Evolutionary conservation across 2,888 invertebrate species (phyloP), one percentile per base, ranked within the genome.

Genomic region (Lasioglossum calceatum): DNA sequence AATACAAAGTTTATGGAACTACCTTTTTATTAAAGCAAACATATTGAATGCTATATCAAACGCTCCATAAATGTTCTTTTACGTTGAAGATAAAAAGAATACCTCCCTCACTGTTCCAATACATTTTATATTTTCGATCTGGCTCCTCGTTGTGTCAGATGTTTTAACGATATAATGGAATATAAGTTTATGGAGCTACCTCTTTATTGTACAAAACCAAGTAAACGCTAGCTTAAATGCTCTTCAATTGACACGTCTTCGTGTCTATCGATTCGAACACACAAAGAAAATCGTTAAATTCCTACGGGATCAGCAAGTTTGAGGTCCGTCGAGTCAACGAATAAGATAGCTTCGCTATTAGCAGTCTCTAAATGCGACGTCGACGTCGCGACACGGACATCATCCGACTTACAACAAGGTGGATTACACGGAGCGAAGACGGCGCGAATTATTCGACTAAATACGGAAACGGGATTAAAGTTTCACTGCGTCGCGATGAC

Each of bases 381-480:
- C 12, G 14, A n/a, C n/a, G n/a, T 14, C 14, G 61, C 61, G n/a
- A 2, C 4, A 32, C 7, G 32, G 7, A 32, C 8, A 32, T 64
- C 32, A 2, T 32, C 19, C 32, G 32, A 32, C 7, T 16, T 64
- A 32, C 2, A 32, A 19, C 32, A 32, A 7, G 32, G 32, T 8
- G 19, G 64, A 64, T 16, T 19, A 19, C 8, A 32, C 64, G 64
- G 16, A 64, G 12, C 16, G 32, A 19, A 32, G 32, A 19, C 32
- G 32, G 7, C 16, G 64, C 19, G 19, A 64, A 64, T 32, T 16
- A 32, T 16, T 64, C 70, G 79, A 85, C 54, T 79, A 85, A 78
- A 70, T 81, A 61, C 47, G 50, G 81, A 84, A 77, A 42, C 78
- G 67, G 64, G 77, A 86, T 87, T 87, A 81, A 85, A 86, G 23